Conservation (phyloP, 30 jellyfish, hydroid and myxozoan genomes). For the Rhopilema esculentum region DNA sequence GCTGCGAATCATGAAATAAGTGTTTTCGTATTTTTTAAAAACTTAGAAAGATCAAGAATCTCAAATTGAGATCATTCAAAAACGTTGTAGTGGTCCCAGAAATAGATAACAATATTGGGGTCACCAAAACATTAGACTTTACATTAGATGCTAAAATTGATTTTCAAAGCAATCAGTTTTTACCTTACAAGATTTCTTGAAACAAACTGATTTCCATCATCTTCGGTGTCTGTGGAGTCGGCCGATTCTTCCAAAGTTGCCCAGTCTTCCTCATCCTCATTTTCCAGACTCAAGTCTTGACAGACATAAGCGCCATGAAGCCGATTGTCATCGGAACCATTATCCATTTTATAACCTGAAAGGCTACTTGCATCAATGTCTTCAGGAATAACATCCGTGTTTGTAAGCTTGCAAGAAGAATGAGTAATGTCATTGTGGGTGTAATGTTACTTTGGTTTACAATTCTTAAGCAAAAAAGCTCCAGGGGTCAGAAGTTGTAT, state of each 20-base stretch:
- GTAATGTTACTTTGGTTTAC: slow-evolving; percentile 4
- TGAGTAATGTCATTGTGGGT: not conserved
- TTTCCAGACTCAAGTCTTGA: slow-evolving; percentile 15
- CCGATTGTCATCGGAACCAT: slow-evolving; percentile 1
- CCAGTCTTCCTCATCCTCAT: slow-evolving; percentile 27
- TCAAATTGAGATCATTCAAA: not conserved
- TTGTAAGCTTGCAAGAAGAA: slow-evolving; percentile 1
- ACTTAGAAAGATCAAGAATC: not conserved
- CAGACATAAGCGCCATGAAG: not conserved
- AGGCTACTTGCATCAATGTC: slow-evolving; percentile 28
- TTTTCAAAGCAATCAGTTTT: not conserved
- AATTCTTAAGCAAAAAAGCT: not conserved
- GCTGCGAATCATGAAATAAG: slow-evolving; percentile 13
- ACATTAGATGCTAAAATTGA: not conserved
- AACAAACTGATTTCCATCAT: slow-evolving; percentile 31
- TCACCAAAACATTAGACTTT: not conserved
- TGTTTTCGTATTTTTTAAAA: slow-evolving; percentile 16
- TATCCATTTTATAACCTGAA: slow-evolving; percentile 2
- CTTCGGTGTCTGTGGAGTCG: slow-evolving; percentile 18
- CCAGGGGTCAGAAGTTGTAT: slow-evolving; percentile 1
- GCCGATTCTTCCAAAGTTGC: slow-evolving; percentile 19
- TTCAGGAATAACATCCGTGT: slow-evolving; percentile 11
- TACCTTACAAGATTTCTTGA: slow-evolving; percentile 19
- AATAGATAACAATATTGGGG: not conserved
- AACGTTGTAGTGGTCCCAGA: not conserved